These are phyloP conservation scores for Melieria crassipennis DNA, from an alignment of 2,888 invertebrate species.

Conservation along the genomic window DNA sequence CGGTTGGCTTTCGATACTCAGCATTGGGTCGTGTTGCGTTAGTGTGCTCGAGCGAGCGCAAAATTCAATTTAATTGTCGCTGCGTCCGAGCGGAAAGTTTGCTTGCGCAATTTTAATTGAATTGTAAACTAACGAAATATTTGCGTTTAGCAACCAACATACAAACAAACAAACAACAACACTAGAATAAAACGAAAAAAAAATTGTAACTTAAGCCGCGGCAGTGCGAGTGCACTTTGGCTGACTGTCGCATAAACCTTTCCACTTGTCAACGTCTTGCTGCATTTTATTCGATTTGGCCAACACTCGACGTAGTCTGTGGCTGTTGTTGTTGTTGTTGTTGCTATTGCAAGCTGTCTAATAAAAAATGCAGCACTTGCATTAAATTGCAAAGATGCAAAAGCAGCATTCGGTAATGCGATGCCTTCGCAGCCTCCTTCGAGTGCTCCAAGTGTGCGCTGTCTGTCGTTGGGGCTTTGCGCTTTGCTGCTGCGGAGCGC, in stretches of 20 bases:
- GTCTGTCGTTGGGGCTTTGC: too few species aligned
- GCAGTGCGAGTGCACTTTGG: not conserved
- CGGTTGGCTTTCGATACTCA: slow-evolving; percentile 17
- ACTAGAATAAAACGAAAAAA: slow-evolving; percentile 3
- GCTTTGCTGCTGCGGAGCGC: too few species aligned
- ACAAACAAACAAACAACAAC: too few species aligned
- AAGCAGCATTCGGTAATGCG: slow-evolving; percentile 1
- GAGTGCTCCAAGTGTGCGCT: too few species aligned
- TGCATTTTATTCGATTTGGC: slow-evolving; percentile 25
- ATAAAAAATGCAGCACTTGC: slow-evolving; percentile 26
- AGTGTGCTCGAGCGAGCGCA: slow-evolving; percentile 59
- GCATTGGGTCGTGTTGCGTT: slow-evolving; percentile 9
- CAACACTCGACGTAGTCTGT: slow-evolving; percentile 8
- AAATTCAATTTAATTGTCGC: slow-evolving; percentile 58
- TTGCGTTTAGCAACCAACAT: too few species aligned
- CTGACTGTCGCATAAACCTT: slow-evolving; percentile 30
- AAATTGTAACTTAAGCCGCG: not conserved
- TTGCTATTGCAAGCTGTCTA: slow-evolving; percentile 22
- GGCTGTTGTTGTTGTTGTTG: not conserved
- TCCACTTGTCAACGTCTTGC: slow-evolving; percentile 28
- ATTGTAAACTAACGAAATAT: not conserved
- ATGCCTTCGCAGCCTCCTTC: not conserved
- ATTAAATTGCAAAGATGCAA: not conserved
- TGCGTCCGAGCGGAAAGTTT: slow-evolving; percentile 13
- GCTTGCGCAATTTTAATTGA: slow-evolving; percentile 13